Percentiles rank a stretch among this genome's conserved stretches.
Evolutionary conservation across 2,888 invertebrate species (phyloP).

Genomic region (Neria commutata): DNA sequence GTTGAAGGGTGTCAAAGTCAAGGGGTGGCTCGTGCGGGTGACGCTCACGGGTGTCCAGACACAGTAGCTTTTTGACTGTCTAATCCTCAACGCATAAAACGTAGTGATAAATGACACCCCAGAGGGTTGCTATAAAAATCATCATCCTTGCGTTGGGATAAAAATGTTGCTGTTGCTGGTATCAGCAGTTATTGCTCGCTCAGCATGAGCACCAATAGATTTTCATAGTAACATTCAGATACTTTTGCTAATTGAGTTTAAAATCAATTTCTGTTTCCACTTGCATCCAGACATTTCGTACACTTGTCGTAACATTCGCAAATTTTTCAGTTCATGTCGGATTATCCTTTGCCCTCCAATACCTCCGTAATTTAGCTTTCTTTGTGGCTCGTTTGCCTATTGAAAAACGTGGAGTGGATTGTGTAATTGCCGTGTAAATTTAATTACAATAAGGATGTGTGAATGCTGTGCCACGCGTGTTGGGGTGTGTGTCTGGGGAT

Average conservation of each 20-base stretch:
- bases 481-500: conserved; percentile 30
- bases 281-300: neutral
- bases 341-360: conserved; percentile 11
- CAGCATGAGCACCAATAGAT: conserved; percentile 16
- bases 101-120: conserved; percentile 61
- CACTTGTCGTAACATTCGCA: neutral
- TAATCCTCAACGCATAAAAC: conserved; percentile 50
- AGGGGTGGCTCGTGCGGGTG: neutral
- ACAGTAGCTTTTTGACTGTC: conserved; percentile 56
- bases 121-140: conserved; percentile 55
- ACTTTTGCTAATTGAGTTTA: conserved; percentile 61
- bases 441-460: conserved; percentile 51
- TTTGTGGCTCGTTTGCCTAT: neutral
- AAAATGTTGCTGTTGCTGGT: conserved; percentile 26
- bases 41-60: too few species aligned
- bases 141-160: conserved; percentile 32
- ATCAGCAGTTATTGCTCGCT: conserved; percentile 27
- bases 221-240: conserved; percentile 23
- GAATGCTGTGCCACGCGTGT: conserved; percentile 26
- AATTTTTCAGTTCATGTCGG: neutral
- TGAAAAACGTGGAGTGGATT: conserved; percentile 29
- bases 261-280: conserved; percentile 58
- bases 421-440: conserved; percentile 63
- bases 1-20: conserved; percentile 21
- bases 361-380: neutral